These are phyloP conservation scores for Poeciliopsis retropinna DNA, from an alignment of 2,113 vertebrate genomes.

Conservation along the genomic window DNA sequence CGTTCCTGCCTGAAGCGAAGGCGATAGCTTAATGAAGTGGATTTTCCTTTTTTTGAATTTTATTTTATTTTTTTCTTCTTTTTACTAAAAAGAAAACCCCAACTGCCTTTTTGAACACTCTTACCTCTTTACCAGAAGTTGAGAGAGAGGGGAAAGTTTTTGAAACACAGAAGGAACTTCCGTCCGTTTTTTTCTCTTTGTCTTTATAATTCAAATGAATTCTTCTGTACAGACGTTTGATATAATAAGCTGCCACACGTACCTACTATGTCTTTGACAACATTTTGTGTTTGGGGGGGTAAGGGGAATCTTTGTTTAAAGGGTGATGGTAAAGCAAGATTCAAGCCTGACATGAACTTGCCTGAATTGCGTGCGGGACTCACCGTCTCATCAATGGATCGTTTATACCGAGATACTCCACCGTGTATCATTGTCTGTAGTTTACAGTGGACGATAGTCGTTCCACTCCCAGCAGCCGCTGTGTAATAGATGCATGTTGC, in stretches of 20 bases:
- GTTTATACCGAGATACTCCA: slow-evolving; percentile 54
- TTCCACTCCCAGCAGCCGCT: slow-evolving; percentile 56
- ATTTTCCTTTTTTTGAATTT: slow-evolving; percentile 27
- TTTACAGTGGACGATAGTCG: slow-evolving; percentile 57
- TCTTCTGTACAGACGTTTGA: slow-evolving; percentile 59
- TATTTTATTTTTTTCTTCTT: neutral
- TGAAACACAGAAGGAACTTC: slow-evolving; percentile 57
- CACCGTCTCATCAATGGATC: slow-evolving; percentile 12
- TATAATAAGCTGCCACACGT: slow-evolving; percentile 48
- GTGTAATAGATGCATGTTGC: slow-evolving; percentile 41
- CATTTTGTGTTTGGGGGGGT: slow-evolving; percentile 13
- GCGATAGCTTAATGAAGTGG: slow-evolving; percentile 88
- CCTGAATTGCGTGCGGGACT: slow-evolving; percentile 28
- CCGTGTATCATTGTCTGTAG: slow-evolving; percentile 55
- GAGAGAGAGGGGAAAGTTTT: slow-evolving; percentile 40
- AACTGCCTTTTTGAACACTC: slow-evolving; percentile 82
- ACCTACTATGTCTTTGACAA: slow-evolving; percentile 27
- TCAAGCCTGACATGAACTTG: slow-evolving; percentile 26
- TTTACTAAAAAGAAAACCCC: neutral
- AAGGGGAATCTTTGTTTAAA: slow-evolving; percentile 18
- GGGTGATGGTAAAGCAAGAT: slow-evolving; percentile 26
- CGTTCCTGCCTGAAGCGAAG: slow-evolving; percentile 95
- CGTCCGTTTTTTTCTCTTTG: slow-evolving; percentile 43
- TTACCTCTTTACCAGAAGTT: slow-evolving; percentile 81
- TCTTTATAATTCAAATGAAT: slow-evolving; percentile 53